Evolutionary conservation across 2,113 vertebrate genomes (phyloP).

Genomic region (Aramus guarauna): DNA sequence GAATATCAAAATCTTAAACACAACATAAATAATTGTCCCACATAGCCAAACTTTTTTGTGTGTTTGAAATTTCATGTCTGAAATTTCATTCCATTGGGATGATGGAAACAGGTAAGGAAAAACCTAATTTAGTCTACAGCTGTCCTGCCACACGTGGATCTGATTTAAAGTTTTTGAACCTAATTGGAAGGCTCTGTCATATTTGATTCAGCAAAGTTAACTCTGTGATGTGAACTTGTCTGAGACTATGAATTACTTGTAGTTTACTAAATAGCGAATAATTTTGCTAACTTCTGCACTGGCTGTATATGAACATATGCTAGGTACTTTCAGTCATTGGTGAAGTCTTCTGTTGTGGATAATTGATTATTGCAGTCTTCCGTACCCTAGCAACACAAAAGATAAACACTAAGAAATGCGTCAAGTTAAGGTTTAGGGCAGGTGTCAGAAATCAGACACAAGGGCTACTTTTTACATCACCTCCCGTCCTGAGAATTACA

Average conservation of each 20-base stretch:
- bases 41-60: background rate
- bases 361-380: background rate
- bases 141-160: background rate
- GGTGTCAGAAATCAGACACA: background rate
- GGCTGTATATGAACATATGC: background rate
- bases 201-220: background rate
- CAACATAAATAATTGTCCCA: background rate
- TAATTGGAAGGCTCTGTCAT: background rate
- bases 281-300: background rate
- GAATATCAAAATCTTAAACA: background rate
- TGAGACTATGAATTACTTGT: background rate
- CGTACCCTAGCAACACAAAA: background rate
- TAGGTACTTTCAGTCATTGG: background rate
- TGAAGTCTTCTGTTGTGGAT: background rate
- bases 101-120: background rate
- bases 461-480: background rate
- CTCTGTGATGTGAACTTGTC: background rate
- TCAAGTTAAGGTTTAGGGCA: background rate
- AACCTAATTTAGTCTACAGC: background rate
- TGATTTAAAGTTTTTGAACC: background rate
- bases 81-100: background rate
- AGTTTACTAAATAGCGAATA: background rate
- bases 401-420: background rate
- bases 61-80: background rate
- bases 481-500: too few relatives aligned